Conservation (phyloP, 1,140 invertebrate genomes). For the Copidosoma floridanum region DNA sequence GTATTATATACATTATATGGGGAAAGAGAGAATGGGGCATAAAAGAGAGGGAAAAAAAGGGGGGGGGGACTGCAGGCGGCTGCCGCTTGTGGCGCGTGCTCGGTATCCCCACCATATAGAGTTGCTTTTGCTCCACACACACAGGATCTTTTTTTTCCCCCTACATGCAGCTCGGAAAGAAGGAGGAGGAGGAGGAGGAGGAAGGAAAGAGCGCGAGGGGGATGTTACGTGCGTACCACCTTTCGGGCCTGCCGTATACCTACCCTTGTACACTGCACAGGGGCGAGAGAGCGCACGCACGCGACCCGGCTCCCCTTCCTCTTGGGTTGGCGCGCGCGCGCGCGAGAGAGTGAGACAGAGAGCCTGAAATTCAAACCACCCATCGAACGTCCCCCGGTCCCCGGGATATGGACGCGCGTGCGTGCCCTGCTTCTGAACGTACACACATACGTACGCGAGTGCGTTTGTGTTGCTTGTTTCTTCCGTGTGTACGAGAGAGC, state of each 20-base stretch:
- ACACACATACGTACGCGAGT: too few species aligned
- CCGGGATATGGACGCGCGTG: neutral
- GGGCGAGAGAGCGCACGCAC: neutral
- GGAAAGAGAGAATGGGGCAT: slow-evolving; percentile 16
- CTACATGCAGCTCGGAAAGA: slow-evolving; percentile 6
- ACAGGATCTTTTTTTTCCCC: slow-evolving; percentile 14
- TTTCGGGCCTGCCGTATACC: too few species aligned
- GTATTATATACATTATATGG: neutral
- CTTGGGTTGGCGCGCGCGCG: slow-evolving; percentile 18
- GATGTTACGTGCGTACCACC: neutral
- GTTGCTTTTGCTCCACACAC: slow-evolving; percentile 20
- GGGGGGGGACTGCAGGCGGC: slow-evolving; percentile 43
- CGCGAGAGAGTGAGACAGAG: slow-evolving; percentile 28
- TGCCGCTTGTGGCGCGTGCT: slow-evolving; percentile 51
- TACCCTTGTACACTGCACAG: neutral
- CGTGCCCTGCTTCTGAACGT: too few species aligned
- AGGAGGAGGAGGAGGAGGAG: neutral
- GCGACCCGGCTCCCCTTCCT: slow-evolving; percentile 3
- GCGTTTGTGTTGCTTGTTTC: too few species aligned
- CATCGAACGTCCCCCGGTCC: slow-evolving; percentile 49
- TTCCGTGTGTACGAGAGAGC: too few species aligned
- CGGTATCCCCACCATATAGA: slow-evolving; percentile 44
- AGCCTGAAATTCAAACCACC: slow-evolving; percentile 49
- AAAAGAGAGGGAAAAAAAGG: slow-evolving; percentile 25
- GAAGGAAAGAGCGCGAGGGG: too few species aligned